phyloP scores from a whole-genome alignment of 2,888 invertebrate species.

The Lottia scabra region DNA sequence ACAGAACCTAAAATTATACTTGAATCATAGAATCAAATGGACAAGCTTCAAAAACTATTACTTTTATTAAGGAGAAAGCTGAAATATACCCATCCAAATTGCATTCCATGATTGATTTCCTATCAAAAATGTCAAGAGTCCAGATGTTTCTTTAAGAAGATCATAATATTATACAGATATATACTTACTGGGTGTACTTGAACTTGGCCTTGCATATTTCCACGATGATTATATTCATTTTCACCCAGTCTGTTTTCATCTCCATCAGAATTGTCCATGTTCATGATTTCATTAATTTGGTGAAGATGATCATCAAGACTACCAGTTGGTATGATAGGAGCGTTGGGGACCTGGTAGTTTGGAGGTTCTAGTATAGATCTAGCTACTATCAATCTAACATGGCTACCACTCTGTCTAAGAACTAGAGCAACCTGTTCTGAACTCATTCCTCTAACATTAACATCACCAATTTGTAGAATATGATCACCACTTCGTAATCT shows the following conservation, averaged over 20 bases:
- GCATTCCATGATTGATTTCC: no score
- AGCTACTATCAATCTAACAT: slow-evolving; percentile 94
- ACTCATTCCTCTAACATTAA: slow-evolving; percentile 94
- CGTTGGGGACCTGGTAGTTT: slow-evolving; percentile 71
- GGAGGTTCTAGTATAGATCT: slow-evolving; percentile 71
- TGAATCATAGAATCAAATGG: no score
- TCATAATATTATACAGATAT: not conserved
- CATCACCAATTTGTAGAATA: slow-evolving; percentile 87
- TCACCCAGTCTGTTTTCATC: not conserved
- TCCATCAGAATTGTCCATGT: slow-evolving; percentile 27
- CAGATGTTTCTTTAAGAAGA: no score
- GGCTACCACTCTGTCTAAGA: slow-evolving; percentile 92
- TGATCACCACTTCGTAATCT: slow-evolving; percentile 97
- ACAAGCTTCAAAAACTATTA: no score
- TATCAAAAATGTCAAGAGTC: no score
- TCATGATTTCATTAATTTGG: slow-evolving; percentile 70
- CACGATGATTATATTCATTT: not conserved
- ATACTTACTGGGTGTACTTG: slow-evolving; percentile 53
- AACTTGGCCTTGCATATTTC: slow-evolving; percentile 42
- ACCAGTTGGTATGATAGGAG: slow-evolving; percentile 91
- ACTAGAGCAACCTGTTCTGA: slow-evolving; percentile 96
- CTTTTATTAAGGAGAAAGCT: no score
- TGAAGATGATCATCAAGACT: slow-evolving; percentile 85
- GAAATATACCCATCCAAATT: no score
- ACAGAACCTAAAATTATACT: no score